Evolutionary conservation across 2,888 invertebrate species (phyloP).

Genomic region (Leuctra nigra): DNA sequence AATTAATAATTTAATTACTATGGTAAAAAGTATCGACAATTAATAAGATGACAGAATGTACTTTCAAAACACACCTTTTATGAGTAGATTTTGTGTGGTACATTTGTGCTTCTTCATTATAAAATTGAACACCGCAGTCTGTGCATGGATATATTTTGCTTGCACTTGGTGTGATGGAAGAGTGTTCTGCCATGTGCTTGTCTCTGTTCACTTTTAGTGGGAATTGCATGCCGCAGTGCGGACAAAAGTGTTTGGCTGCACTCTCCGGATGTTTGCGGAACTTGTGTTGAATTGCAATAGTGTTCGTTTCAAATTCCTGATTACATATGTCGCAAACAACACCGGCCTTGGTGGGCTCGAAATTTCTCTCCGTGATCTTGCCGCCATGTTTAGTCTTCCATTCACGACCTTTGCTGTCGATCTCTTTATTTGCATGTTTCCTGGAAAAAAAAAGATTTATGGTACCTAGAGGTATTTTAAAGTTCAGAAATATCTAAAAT

Average conservation of each 20-base stretch:
- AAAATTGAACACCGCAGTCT: slow-evolving; percentile 51
- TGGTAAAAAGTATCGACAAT: too few relatives aligned
- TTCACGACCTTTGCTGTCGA: slow-evolving; percentile 42
- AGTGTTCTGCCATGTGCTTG: slow-evolving; percentile 49
- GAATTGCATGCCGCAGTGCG: slow-evolving; percentile 61
- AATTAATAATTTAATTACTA: too few relatives aligned
- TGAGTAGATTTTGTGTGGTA: slow-evolving; percentile 50
- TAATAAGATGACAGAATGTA: too few relatives aligned
- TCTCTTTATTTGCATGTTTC: slow-evolving; percentile 56
- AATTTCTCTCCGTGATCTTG: neutral
- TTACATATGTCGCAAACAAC: slow-evolving; percentile 53
- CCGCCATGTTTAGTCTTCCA: slow-evolving; percentile 16
- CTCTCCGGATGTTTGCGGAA: slow-evolving; percentile 57
- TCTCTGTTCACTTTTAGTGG: slow-evolving; percentile 53
- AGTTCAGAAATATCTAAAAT: too few relatives aligned
- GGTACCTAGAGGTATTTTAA: too few relatives aligned
- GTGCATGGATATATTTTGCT: slow-evolving; percentile 43
- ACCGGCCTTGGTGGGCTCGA: slow-evolving; percentile 31
- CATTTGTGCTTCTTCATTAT: slow-evolving; percentile 47
- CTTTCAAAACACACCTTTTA: slow-evolving; percentile 37
- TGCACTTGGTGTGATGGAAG: slow-evolving; percentile 33
- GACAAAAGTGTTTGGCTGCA: slow-evolving; percentile 56
- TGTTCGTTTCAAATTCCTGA: slow-evolving; percentile 33
- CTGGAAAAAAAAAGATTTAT: slow-evolving; percentile 38
- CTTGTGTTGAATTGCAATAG: slow-evolving; percentile 58